Evolutionary conservation across 2,888 invertebrate genomes (phyloP).

Genomic region (Harmothoe impar): DNA sequence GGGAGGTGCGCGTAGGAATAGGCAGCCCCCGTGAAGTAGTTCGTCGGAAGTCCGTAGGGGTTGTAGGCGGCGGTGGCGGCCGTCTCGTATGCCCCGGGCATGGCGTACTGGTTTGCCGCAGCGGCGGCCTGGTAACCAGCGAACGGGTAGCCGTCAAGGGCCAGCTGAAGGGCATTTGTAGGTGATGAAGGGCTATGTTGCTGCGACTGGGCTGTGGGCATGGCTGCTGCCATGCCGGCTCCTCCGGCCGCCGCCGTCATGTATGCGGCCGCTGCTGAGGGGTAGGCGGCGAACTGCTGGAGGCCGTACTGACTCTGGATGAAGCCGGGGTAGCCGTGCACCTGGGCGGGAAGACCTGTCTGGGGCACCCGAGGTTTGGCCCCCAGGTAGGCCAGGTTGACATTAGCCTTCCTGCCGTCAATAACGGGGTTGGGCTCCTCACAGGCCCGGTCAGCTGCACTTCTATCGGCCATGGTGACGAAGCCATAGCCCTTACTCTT

Average conservation of each 20-base stretch:
- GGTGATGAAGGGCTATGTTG: slow-evolving; percentile 12
- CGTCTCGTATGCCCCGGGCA: not conserved
- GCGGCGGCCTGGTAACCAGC: not conserved
- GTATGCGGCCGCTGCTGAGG: slow-evolving; percentile 19
- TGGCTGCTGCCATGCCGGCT: not conserved
- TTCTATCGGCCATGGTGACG: slow-evolving; percentile 97
- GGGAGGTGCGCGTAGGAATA: slow-evolving; percentile 30
- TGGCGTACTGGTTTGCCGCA: not conserved
- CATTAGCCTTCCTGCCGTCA: slow-evolving; percentile 98
- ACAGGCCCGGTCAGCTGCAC: slow-evolving; percentile 96
- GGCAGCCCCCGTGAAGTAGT: slow-evolving; percentile 55
- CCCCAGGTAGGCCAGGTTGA: slow-evolving; percentile 97
- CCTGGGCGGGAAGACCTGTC: slow-evolving; percentile 45
- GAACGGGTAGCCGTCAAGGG: slow-evolving; percentile 45
- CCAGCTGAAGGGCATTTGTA: slow-evolving; percentile 40
- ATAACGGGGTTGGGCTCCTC: slow-evolving; percentile 99
- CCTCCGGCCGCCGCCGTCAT: slow-evolving; percentile 19
- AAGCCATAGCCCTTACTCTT: slow-evolving; percentile 96
- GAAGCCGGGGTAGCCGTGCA: slow-evolving; percentile 42
- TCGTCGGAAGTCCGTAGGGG: slow-evolving; percentile 55
- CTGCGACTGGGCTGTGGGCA: not conserved
- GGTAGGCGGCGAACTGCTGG: slow-evolving; percentile 57
- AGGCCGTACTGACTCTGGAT: slow-evolving; percentile 48
- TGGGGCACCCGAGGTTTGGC: slow-evolving; percentile 88
- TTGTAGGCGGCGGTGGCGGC: not conserved